Conservation (phyloP, 2,113 vertebrate species). For the Camelus dromedarius region DNA sequence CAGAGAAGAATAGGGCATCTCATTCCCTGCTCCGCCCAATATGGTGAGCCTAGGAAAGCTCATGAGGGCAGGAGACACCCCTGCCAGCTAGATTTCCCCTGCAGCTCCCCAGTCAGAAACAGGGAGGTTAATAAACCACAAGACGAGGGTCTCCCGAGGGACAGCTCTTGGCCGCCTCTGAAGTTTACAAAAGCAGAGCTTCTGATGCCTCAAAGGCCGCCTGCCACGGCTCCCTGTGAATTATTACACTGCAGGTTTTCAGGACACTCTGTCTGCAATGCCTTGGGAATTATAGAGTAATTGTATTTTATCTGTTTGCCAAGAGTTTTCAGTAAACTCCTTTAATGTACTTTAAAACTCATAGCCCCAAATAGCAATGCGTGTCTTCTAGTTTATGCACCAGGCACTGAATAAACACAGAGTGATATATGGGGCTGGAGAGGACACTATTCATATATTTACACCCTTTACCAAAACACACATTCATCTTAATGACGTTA, state of each 20-base stretch:
- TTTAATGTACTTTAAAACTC: constrained; percentile 66
- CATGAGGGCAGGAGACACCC: not conserved
- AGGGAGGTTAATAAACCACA: constrained; percentile 62
- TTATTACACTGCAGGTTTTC: constrained; percentile 73
- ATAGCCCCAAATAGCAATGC: constrained; percentile 53
- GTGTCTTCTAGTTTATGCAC: constrained; percentile 56
- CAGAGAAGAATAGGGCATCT: not conserved
- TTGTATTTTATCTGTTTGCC: constrained; percentile 83
- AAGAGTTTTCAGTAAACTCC: constrained; percentile 75
- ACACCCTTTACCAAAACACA: constrained; percentile 75
- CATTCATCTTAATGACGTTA: constrained; percentile 74
- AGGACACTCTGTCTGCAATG: constrained; percentile 55
- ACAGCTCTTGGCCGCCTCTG: constrained; percentile 44
- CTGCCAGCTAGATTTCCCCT: not conserved
- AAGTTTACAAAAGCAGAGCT: constrained; percentile 67
- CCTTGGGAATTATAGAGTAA: constrained; percentile 71
- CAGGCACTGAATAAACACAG: constrained; percentile 62
- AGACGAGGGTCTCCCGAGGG: constrained; percentile 36
- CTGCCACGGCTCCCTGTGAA: constrained; percentile 57
- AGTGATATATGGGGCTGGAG: constrained; percentile 71
- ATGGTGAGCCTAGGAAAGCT: constrained; percentile 5
- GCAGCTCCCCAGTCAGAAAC: not conserved
- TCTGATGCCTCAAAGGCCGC: constrained; percentile 55
- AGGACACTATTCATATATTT: constrained; percentile 72
- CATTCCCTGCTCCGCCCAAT: not conserved